Evolutionary conservation across 2,797 vertebrate species (phyloP).

Genomic region (Potorous gilbertii): DNA sequence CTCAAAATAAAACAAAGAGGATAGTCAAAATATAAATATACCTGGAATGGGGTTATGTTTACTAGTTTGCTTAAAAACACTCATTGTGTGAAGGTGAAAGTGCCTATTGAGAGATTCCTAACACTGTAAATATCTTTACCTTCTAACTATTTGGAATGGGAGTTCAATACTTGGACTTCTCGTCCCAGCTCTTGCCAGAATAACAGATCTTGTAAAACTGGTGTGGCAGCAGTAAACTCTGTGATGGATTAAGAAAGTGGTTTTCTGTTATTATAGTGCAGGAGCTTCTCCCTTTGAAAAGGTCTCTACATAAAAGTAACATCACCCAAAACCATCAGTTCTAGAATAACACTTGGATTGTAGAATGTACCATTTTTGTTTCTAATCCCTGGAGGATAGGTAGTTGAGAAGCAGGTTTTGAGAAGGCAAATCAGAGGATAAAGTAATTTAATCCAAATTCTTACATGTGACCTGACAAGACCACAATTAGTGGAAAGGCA

Average conservation of each 20-base stretch:
- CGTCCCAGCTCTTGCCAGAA: neutral
- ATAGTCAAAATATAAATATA: neutral
- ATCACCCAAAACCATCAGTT: neutral
- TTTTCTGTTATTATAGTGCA: neutral
- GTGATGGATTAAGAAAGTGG: neutral
- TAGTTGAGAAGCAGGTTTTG: neutral
- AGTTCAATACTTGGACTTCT: neutral
- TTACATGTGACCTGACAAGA: neutral
- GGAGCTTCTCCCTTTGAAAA: neutral
- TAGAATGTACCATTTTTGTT: neutral
- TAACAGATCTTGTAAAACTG: neutral
- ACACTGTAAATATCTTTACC: neutral
- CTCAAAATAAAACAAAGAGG: neutral
- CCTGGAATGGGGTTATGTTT: neutral
- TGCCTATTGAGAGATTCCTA: neutral
- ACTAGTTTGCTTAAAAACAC: neutral
- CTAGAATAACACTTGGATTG: neutral
- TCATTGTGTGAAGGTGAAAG: neutral
- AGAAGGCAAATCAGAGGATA: neutral
- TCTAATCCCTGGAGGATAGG: neutral
- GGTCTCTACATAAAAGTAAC: neutral
- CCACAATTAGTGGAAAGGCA: neutral
- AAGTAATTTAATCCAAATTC: neutral
- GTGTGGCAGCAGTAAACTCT: neutral
- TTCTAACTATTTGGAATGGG: neutral